phyloP scores from a whole-genome alignment of 1,140 invertebrate species.

The Dicyema japonicum region DNA sequence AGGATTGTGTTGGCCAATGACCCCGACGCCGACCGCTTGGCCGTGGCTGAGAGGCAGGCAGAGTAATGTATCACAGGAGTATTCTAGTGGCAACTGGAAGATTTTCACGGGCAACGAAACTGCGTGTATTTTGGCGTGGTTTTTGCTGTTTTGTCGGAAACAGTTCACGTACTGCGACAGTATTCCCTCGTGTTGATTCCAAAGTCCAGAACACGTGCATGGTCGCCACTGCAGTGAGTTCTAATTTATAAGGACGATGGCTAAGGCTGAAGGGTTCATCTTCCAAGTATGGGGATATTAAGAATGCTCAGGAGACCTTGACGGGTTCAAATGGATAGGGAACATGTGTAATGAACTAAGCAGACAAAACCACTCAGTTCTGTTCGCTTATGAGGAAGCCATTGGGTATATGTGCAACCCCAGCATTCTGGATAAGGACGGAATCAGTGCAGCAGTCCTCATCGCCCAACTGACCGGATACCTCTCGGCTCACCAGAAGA shows the following conservation, averaged over 20 bases:
- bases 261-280: conserved; percentile 41
- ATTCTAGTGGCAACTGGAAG: conserved; percentile 38
- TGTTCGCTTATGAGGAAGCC: conserved; percentile 64
- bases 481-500: conserved; percentile 25
- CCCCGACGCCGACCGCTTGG: conserved; percentile 80
- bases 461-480: conserved; percentile 41
- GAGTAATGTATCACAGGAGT: conserved; percentile 8
- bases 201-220: conserved; percentile 30
- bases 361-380: conserved; percentile 29
- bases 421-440: conserved; percentile 65
- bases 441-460: conserved; percentile 45
- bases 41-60: conserved; percentile 37
- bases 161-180: conserved; percentile 2
- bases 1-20: conserved; percentile 70
- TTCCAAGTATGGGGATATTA: conserved; percentile 35
- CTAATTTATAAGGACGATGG: conserved; percentile 58
- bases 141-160: conserved; percentile 33
- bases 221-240: conserved; percentile 72
- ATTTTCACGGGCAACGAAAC: conserved; percentile 80
- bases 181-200: conserved; percentile 3
- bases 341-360: conserved; percentile 43
- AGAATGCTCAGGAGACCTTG: conserved; percentile 41
- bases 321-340: conserved; percentile 99
- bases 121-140: conserved; percentile 73
- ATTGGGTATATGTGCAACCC: conserved; percentile 46